Base-by-base conservation (phyloP, 2,113 vertebrate genomes). In the Vimba vimba region DNA sequence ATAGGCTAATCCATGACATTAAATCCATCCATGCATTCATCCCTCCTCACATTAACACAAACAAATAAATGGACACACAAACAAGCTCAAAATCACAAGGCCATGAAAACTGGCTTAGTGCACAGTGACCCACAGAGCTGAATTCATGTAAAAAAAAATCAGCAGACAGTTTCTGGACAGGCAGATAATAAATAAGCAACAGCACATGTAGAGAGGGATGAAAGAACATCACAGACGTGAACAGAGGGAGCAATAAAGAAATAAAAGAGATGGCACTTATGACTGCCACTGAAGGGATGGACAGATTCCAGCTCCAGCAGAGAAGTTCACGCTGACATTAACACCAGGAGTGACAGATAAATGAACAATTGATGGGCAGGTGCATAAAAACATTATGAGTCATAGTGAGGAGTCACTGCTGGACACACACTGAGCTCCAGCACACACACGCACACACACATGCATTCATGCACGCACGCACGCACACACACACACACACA, bases 1-100 rank as follows among this genome's bases (percentile, higher is more conserved):
- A 75, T 27, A 64, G 60, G 15, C 69, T 64, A 76, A 84, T 47
- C 83, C 8, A 10, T 64, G 57, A 76, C 83, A 64, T 84, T 76
- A 75, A 62, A 64, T 19, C 57, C 77, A 10, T 55, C 43, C 21
- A 76, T 64, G 25, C 30, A 52, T 76, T 62, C 69, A 86, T 19
- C 19, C 62, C 52, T 33, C 45, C 33, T 30, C 21, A 57, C 80
- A n/a, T 6, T 30, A 74, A 78, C 30, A 55, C 39, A 68, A 7
- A 11, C 10, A 52, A 4, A 68, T 64, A n/a, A 5, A 60, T 21
- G 17, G 17, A 43, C 62, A 69, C 17, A 55, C 64, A 55, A 36
- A 69, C 62, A 69, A 69, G 39, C 36, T 45, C 8, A 21, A n/a
- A 19, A 82, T 21, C 57, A 66, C 39, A 3, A 68, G 62, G 36